A percentile compares a stretch with the other conserved stretches of the same genome.
Evolutionary conservation across 2,797 vertebrate genomes (phyloP).

Genomic region (Lagorchestes hirsutus): DNA sequence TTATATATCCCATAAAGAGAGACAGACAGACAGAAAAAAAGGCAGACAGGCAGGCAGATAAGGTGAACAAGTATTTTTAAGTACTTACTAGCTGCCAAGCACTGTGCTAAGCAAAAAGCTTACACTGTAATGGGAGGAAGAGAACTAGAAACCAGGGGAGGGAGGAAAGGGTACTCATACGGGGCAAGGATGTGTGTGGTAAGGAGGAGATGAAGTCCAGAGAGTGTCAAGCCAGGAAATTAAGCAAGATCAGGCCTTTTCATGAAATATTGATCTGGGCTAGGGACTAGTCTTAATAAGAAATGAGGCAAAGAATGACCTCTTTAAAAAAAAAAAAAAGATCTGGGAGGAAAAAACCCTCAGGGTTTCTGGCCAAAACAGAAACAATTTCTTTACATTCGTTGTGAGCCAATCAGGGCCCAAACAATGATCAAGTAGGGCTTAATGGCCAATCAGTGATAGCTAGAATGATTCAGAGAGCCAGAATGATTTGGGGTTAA

Average conservation of each 20-base stretch:
- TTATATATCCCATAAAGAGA: not conserved
- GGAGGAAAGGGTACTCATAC: not conserved
- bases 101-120: not conserved
- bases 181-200: not conserved
- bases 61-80: not conserved
- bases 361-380: too few relatives aligned
- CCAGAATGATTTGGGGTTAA: too few relatives aligned
- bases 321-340: too few relatives aligned
- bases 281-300: not conserved
- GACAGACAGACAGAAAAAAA: too few relatives aligned
- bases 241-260: not conserved
- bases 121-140: not conserved
- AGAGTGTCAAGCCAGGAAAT: not conserved
- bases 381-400: too few relatives aligned
- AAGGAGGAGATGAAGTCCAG: not conserved
- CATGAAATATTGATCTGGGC: not conserved
- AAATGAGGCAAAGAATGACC: too few relatives aligned
- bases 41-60: not conserved
- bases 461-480: too few relatives aligned
- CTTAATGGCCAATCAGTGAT: too few relatives aligned
- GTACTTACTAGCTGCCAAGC: not conserved
- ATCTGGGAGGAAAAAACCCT: too few relatives aligned
- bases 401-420: too few relatives aligned
- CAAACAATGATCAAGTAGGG: too few relatives aligned
- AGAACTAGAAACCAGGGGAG: not conserved